Conservation (phyloP, 2,113 vertebrate species). For the Ptychochromis oligacanthus region DNA sequence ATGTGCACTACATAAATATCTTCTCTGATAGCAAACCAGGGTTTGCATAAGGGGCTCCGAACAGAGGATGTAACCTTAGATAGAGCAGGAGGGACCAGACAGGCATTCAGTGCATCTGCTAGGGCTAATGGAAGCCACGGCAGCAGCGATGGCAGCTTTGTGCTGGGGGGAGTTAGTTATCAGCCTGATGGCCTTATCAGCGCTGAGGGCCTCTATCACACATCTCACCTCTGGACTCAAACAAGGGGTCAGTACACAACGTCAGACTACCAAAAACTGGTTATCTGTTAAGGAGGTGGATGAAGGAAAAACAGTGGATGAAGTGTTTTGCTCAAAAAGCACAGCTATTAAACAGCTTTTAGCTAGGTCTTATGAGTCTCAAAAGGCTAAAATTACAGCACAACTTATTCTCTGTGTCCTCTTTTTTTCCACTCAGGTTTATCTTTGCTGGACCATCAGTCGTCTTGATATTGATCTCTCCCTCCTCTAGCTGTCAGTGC, state of each 20-base stretch:
- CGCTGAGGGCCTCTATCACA: slow-evolving; percentile 65
- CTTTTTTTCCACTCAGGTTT: background rate
- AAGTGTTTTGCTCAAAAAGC: background rate
- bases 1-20: slow-evolving; percentile 76
- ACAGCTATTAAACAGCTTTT: slow-evolving; percentile 7
- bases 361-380: background rate
- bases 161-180: slow-evolving; percentile 60
- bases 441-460: background rate
- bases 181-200: slow-evolving; percentile 74
- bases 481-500: background rate
- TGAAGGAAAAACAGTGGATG: slow-evolving; percentile 20
- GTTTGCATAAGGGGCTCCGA: slow-evolving; percentile 56
- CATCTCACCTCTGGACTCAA: slow-evolving; percentile 73
- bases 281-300: slow-evolving; percentile 54
- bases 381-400: background rate
- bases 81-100: slow-evolving; percentile 29
- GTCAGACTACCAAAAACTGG: slow-evolving; percentile 39
- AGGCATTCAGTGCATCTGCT: slow-evolving; percentile 42
- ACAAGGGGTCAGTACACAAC: slow-evolving; percentile 64
- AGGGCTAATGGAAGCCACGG: slow-evolving; percentile 66
- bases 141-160: slow-evolving; percentile 52
- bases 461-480: background rate
- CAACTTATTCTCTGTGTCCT: background rate
- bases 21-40: slow-evolving; percentile 50
- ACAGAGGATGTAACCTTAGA: slow-evolving; percentile 70